Conservation (phyloP, 2,888 invertebrate genomes). For the Pemphredon lugubris region DNA sequence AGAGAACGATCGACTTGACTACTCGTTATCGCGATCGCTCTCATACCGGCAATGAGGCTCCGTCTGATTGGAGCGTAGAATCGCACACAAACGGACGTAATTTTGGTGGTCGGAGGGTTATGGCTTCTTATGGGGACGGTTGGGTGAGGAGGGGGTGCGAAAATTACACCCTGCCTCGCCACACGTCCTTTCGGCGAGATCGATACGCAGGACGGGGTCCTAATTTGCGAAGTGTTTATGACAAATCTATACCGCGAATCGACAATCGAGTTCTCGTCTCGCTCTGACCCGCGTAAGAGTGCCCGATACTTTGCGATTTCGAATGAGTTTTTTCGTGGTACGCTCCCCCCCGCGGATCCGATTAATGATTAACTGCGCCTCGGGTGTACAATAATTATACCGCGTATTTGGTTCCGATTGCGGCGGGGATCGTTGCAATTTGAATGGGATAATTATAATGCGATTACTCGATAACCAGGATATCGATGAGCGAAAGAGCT, state of each 20-base stretch:
- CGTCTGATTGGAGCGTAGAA: slow-evolving; percentile 70
- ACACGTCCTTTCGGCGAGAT: slow-evolving; percentile 54
- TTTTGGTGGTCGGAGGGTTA: slow-evolving; percentile 68
- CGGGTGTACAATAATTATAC: too few species aligned
- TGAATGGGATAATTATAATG: too few species aligned
- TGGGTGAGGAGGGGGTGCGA: too few species aligned
- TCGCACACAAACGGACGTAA: slow-evolving; percentile 76
- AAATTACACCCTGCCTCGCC: slow-evolving; percentile 72
- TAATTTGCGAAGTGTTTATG: slow-evolving; percentile 33
- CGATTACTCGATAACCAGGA: too few species aligned
- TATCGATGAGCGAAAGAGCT: too few species aligned
- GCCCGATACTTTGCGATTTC: too few species aligned
- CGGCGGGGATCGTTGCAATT: too few species aligned
- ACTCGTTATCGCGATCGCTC: slow-evolving; percentile 53
- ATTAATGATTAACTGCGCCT: too few species aligned
- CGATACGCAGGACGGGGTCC: slow-evolving; percentile 51
- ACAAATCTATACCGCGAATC: slow-evolving; percentile 61
- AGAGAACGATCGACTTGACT: slow-evolving; percentile 55
- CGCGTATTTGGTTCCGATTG: too few species aligned
- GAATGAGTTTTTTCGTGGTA: too few species aligned
- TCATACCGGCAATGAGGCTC: slow-evolving; percentile 42
- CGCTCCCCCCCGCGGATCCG: too few species aligned
- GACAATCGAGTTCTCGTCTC: slow-evolving; percentile 48
- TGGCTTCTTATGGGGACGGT: slow-evolving; percentile 63
- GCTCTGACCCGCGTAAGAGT: too few species aligned